These are phyloP conservation scores for Drosophila paulistorum DNA, from an alignment of 1,140 invertebrate genomes.

Conservation along the genomic window DNA sequence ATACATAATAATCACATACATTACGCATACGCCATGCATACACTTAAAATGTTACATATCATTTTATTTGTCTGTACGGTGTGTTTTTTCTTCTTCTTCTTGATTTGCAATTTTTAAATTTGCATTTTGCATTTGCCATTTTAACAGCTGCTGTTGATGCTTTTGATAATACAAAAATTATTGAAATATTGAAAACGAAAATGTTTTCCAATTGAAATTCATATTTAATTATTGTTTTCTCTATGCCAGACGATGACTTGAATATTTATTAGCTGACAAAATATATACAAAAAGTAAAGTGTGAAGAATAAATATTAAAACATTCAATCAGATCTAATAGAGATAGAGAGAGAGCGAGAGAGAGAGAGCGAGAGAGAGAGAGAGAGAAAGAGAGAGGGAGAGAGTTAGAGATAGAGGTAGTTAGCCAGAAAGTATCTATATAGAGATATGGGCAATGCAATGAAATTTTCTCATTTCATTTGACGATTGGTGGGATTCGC, in stretches of 20 bases:
- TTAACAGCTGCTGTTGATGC: not conserved
- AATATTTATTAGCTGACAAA: conserved; percentile 8
- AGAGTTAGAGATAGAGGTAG: not conserved
- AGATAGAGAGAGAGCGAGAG: conserved; percentile 5
- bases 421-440: not conserved
- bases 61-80: not conserved
- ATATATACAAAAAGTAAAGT: not conserved
- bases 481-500: not conserved
- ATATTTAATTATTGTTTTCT: conserved; percentile 9
- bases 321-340: conserved; percentile 28
- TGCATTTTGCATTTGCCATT: conserved; percentile 11
- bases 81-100: not conserved
- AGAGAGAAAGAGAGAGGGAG: not conserved
- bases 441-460: not conserved
- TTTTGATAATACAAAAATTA: not conserved
- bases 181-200: conserved; percentile 5
- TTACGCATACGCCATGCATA: not conserved
- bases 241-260: not conserved
- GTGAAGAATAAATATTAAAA: conserved; percentile 35
- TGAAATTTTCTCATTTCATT: conserved; percentile 8
- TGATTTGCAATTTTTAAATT: conserved; percentile 8
- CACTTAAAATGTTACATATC: not conserved
- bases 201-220: not conserved
- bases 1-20: conserved; percentile 1
- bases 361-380: conserved; percentile 23